Base-by-base conservation (phyloP, 2,888 invertebrate species). In the Petrolisthes manimaculis region DNA sequence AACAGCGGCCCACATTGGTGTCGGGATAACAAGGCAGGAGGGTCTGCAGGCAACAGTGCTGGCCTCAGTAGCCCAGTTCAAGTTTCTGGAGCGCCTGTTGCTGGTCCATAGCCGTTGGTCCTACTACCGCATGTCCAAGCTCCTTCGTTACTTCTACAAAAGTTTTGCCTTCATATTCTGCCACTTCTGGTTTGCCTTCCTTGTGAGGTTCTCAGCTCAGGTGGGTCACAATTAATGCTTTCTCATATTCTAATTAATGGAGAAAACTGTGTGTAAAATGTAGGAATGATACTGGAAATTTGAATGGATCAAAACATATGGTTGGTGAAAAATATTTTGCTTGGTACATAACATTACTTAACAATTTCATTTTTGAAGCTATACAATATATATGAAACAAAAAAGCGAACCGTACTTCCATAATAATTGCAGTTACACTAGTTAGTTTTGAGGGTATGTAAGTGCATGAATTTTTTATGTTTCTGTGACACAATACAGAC, bases 181-280 rank as follows among this genome's bases (percentile, higher is more conserved):
- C 94, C 99, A 99, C 94, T 98, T 99, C 94, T 99, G 99, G 99
- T 99, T 97, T 94, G 99, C 99, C 90, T 99, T 99, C 94, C 99
- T 99, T 94, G 99, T 99, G 93, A 99, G 99, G 92, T 99, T 99
- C 93, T 99, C 99, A 93, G 99, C 99, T 92, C 99, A 99, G 96
- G 99, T 98, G 93, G 93, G 92, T 61, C 24, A 53, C 37, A 37
- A 37, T 37, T 2, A 37, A 37, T 37, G 37, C 37, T 37, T 37
- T 37, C 9, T 8, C 55, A 54, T 5, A 54, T 79, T 79, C 12
- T 53, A 54, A 6, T n/a, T 53, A 54, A 3, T 24, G 8, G 14
- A 14, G n/a, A 24, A n/a, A 37, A 37, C 2, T 37, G 37, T 37
- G 37, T 37, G 37, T 79, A n/a, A 54, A 79, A 9, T 8, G 14